phyloP scores from a whole-genome alignment of 2,113 vertebrate species.

The Leptobrachium ailaonicum region DNA sequence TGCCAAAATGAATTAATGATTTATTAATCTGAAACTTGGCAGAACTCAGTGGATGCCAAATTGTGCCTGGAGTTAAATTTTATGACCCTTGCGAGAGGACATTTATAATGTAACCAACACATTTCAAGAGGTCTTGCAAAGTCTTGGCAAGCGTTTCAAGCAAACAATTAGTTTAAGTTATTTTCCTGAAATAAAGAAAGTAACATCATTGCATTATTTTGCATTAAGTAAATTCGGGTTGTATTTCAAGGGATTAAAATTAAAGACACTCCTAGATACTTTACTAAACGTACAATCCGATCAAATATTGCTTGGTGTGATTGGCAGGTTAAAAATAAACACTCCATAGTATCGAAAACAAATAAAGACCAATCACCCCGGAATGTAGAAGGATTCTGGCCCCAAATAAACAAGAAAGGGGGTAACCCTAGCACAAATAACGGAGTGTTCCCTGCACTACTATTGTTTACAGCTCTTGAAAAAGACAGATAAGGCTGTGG shows the following conservation, averaged over 20 bases:
- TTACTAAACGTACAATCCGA: not conserved
- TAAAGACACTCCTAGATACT: not conserved
- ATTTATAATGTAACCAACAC: conserved; percentile 61
- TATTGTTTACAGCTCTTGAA: too few relatives aligned
- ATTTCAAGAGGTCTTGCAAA: conserved; percentile 50
- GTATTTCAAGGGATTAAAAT: not conserved
- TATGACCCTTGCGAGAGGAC: conserved; percentile 68
- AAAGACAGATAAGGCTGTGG: too few relatives aligned
- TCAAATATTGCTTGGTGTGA: not conserved
- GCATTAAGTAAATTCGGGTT: conserved; percentile 50
- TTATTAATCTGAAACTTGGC: conserved; percentile 74
- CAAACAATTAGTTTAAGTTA: too few relatives aligned
- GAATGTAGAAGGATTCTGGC: too few relatives aligned
- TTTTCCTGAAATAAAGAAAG: too few relatives aligned
- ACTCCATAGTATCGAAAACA: not conserved
- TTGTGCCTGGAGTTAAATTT: conserved; percentile 72
- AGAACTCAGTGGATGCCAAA: conserved; percentile 67
- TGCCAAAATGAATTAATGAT: conserved; percentile 76
- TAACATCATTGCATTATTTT: conserved; percentile 44
- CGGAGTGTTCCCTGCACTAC: too few relatives aligned
- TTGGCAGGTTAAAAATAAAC: not conserved
- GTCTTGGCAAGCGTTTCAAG: conserved; percentile 51
- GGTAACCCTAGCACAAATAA: too few relatives aligned
- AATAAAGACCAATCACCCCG: too few relatives aligned
- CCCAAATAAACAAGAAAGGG: too few relatives aligned